Evolutionary conservation across 2,113 vertebrate genomes (phyloP), one percentile per base, ranked within the genome.

Genomic region (Scartelaos histophorus): DNA sequence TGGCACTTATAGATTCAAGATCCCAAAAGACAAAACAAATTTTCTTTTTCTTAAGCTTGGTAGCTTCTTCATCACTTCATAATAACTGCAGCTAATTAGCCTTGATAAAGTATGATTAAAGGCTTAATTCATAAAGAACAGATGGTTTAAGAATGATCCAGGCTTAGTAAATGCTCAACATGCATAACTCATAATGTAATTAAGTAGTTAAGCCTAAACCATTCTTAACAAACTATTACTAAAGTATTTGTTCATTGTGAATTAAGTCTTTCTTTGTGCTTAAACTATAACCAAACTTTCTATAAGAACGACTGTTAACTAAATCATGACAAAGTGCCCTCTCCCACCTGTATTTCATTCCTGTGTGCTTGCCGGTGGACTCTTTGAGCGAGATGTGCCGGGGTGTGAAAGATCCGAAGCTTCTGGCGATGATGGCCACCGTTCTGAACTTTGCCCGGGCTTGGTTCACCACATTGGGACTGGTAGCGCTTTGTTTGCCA

Each of bases 341-440:
- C 25, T 61, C 96, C 86, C 96, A 98, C 98, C 98, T 97, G 93
- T 99, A 99, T 93, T 99, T 99, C 98, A 99, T 99, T 89, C 98
- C 98, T 43, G 98, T 99, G 93, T 95, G 96, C 88, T 98, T 99
- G 21, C 96, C 97, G 0, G 98, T 99, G 68, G 98, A 99, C 93
- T 99, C 98, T 86, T 99, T 99, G 85, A 99, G 94, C 0, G 98
- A 99, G 90, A 99, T 99, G 91, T 98, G 98, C 10, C 97, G 95
- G 0, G 98, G 98, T 0, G 96, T 96, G 82, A 99, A 98, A 19
- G 96, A 96, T 76, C 98, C 98, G 73, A 99, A 86, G 88, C 98
- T 99, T 87, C 98, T 95, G 7, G 98, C 97, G 10, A 99, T 99
- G 91, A 99, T 97, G 57, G 98, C 98, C 88, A 99, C 98, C 0